These are phyloP conservation scores for Poicephalus meyeri DNA, from an alignment of 2,113 vertebrate species.

Conservation along the genomic window DNA sequence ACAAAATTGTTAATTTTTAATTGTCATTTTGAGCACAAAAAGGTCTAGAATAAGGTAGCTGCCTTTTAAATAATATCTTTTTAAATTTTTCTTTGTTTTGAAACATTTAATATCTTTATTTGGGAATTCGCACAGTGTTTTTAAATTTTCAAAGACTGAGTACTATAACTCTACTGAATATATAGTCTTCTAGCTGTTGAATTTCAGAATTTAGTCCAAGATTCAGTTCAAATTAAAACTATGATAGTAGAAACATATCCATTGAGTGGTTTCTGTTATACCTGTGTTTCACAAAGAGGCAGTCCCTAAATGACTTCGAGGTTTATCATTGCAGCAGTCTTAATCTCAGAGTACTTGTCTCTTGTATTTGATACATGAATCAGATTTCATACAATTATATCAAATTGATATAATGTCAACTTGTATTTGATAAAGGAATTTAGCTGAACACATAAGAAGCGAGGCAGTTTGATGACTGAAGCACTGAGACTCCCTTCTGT, in stretches of 20 bases:
- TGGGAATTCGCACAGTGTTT: neutral
- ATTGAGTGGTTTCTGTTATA: neutral
- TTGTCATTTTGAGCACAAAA: neutral
- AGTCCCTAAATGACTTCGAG: neutral
- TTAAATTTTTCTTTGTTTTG: neutral
- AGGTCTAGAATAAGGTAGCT: neutral
- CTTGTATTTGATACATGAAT: neutral
- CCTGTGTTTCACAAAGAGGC: neutral
- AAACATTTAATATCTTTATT: neutral
- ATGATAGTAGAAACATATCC: neutral
- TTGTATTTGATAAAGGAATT: neutral
- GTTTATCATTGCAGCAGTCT: neutral
- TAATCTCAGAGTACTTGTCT: neutral
- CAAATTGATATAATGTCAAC: neutral
- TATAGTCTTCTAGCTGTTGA: neutral
- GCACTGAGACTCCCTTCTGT: neutral
- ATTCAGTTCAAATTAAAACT: neutral
- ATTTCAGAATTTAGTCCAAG: neutral
- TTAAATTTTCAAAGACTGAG: neutral
- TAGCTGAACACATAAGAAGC: neutral
- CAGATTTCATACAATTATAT: neutral
- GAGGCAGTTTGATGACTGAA: neutral
- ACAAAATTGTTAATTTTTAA: neutral
- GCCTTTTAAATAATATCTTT: neutral
- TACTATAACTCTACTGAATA: neutral